A percentile compares a stretch with the other conserved stretches of the same genome.
phyloP scores from a whole-genome alignment of 2,888 invertebrate genomes.

The Helicoverpa assulta region DNA sequence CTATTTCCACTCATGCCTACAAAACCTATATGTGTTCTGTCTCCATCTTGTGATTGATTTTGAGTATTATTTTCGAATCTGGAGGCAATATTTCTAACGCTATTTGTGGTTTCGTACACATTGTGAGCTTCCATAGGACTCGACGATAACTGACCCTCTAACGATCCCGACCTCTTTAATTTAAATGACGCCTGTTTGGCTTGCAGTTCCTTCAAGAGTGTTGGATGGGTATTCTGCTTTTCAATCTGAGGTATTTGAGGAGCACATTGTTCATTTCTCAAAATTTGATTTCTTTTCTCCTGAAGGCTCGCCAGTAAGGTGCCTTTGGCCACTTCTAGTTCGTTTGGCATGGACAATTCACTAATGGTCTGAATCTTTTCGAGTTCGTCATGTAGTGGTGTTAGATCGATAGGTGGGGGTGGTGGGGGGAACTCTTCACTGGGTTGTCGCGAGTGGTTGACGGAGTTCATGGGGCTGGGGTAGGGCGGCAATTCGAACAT shows the following conservation, averaged over 20 bases:
- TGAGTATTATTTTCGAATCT: slow-evolving; percentile 92
- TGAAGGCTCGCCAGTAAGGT: slow-evolving; percentile 92
- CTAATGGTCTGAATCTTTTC: slow-evolving; percentile 83
- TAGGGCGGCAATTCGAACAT: slow-evolving; percentile 94
- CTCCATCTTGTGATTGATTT: slow-evolving; percentile 74
- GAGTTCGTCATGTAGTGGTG: slow-evolving; percentile 91
- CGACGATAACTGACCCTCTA: slow-evolving; percentile 80
- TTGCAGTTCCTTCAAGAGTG: slow-evolving; percentile 94
- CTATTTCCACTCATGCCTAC: slow-evolving; percentile 84
- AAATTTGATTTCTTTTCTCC: slow-evolving; percentile 91
- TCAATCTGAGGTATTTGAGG: slow-evolving; percentile 75
- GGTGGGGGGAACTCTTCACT: slow-evolving; percentile 97
- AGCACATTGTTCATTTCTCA: slow-evolving; percentile 81
- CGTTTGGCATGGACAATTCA: slow-evolving; percentile 50
- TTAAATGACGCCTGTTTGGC: slow-evolving; percentile 92
- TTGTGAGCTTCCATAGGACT: slow-evolving; percentile 72
- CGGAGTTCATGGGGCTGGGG: slow-evolving; percentile 94
- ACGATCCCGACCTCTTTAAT: slow-evolving; percentile 81
- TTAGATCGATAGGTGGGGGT: slow-evolving; percentile 94
- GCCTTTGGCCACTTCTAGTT: slow-evolving; percentile 76
- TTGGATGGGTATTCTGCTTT: slow-evolving; percentile 70
- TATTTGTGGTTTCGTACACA: slow-evolving; percentile 74
- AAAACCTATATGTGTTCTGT: slow-evolving; percentile 83
- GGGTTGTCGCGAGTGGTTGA: slow-evolving; percentile 95
- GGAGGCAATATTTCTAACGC: slow-evolving; percentile 95